phyloP scores from a whole-genome alignment of 2,797 vertebrate genomes.

The Gymnocypris eckloni region DNA sequence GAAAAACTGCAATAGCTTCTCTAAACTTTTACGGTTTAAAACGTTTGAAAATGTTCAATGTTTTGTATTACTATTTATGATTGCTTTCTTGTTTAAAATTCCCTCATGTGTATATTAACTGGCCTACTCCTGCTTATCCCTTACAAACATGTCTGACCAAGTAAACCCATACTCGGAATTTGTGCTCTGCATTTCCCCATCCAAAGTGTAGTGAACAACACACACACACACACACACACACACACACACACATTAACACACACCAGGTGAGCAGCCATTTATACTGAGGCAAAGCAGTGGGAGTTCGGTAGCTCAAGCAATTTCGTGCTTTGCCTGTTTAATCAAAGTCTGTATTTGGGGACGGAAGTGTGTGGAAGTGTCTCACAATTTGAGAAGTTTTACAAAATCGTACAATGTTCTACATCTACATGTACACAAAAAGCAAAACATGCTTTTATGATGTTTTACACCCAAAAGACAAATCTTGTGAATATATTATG shows the following conservation, averaged over 20 bases:
- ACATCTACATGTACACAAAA: slow-evolving; percentile 20
- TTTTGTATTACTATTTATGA: not conserved
- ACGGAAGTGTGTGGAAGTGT: slow-evolving; percentile 45
- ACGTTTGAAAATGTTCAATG: not conserved
- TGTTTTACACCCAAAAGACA: not conserved
- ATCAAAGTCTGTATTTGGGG: slow-evolving; percentile 46
- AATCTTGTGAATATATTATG: not conserved
- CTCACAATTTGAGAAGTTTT: slow-evolving; percentile 40
- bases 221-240: too few species aligned
- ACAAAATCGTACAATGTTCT: slow-evolving; percentile 57
- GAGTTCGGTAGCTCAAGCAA: too few species aligned
- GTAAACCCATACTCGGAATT: too few species aligned
- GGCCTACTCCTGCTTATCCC: not conserved
- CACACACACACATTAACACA: too few species aligned
- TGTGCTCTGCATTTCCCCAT: too few species aligned
- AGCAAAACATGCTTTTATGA: not conserved
- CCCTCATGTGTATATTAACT: not conserved
- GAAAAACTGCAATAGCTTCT: not conserved
- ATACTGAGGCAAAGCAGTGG: too few species aligned
- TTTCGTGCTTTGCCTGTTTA: slow-evolving; percentile 15
- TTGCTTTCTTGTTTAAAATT: not conserved
- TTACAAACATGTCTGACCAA: not conserved
- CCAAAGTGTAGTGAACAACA: too few species aligned
- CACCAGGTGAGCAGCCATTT: too few species aligned
- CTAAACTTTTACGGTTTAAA: not conserved